Evolutionary conservation across 2,888 invertebrate species (phyloP), one percentile per base, ranked within the genome.

Genomic region (Erannis defoliaria): DNA sequence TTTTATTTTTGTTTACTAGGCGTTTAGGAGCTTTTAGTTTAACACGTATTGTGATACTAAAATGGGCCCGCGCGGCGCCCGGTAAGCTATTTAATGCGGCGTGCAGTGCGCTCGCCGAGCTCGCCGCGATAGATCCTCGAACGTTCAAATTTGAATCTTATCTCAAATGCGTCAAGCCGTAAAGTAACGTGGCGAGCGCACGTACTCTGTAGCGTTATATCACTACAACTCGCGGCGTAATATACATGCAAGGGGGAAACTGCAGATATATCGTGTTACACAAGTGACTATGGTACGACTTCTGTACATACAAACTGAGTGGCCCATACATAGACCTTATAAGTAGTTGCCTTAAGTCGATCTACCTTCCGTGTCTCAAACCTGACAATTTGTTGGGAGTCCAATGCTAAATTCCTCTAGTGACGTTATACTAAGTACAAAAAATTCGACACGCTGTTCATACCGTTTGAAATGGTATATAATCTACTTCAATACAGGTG

Each of bases 31-130:
- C 84, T 86, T 88, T 90, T 88, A 85, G 86, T 88, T 88, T 82
- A 68, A 86, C 88, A 84, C 83, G 76, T 85, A 87, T 89, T 90
- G 90, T 91, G 90, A 90, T 90, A 90, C 86, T 89, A 86, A 83
- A 82, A 78, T 82, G 89, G 89, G 90, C 85, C 80, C 84, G 84
- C 81, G 76, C 74, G 79, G 78, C 79, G 86, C 85, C 84, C 86
- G 80, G 80, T 87, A 86, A 88, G 88, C 77, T 88, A 81, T 83
- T 81, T 85, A 81, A 80, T 78, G 67, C 72, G 74, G 73, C 69
- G 70, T 67, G 69, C 71, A 63, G 64, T 75, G 55, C 42, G 43
- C 38, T 33, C 48, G 40, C 48, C 42, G 54, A 50, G 50, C 57
- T 62, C 62, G 60, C 14, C 31, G 37, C 14, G 10, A 16, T n/a